These are phyloP conservation scores for Paratrypauchen microcephalus DNA, from an alignment of 2,797 vertebrate species.

Conservation along the genomic window DNA sequence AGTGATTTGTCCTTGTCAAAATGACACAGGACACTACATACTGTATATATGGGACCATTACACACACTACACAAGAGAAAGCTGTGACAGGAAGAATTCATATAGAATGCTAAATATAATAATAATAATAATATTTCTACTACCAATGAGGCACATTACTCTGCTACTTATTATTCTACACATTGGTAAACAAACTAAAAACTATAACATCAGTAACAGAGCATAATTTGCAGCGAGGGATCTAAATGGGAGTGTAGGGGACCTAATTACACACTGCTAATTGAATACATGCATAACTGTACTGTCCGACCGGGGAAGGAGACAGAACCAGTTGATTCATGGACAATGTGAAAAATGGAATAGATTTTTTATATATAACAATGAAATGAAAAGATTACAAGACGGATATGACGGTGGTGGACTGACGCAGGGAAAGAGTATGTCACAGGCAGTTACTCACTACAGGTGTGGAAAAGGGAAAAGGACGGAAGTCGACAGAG, in stretches of 20 bases:
- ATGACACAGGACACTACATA: background rate
- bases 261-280: background rate
- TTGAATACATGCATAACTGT: background rate
- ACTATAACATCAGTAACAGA: background rate
- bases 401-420: background rate
- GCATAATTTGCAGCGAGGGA: background rate
- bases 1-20: conserved; percentile 9
- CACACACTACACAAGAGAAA: background rate
- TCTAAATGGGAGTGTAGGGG: background rate
- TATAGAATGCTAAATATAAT: background rate
- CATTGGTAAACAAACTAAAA: background rate
- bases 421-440: background rate
- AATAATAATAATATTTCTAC: background rate
- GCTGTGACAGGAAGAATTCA: background rate
- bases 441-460: background rate
- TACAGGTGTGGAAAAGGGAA: background rate
- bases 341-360: background rate
- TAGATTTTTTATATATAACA: background rate
- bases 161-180: background rate
- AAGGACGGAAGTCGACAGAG: too few species aligned
- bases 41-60: conserved; percentile 3
- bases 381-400: too few species aligned
- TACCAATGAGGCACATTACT: background rate
- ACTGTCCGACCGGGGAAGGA: background rate
- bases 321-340: too few species aligned